Conservation (phyloP, 2,113 vertebrate species). For the Plecturocebus donacophilus region DNA sequence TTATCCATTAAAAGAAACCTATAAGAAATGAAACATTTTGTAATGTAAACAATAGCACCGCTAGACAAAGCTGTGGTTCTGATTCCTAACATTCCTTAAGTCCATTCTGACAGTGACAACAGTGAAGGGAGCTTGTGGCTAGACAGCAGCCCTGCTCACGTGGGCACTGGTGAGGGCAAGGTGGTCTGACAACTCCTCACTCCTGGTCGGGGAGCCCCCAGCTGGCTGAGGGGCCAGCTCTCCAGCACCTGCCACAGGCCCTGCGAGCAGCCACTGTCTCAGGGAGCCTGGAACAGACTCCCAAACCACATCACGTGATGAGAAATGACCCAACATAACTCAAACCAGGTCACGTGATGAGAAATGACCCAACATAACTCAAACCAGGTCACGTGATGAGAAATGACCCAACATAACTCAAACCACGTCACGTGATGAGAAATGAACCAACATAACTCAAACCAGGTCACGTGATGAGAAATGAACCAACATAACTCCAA, state of each 20-base stretch:
- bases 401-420: too few species aligned
- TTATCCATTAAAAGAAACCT: background rate
- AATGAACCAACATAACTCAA: too few species aligned
- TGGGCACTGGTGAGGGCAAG: background rate
- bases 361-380: too few species aligned
- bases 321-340: too few species aligned
- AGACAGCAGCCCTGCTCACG: background rate
- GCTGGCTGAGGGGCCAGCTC: background rate
- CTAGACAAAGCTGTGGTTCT: too few species aligned
- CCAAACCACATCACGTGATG: too few species aligned
- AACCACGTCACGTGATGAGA: too few species aligned
- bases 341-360: too few species aligned
- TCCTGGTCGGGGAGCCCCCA: background rate
- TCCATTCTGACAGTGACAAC: background rate
- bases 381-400: too few species aligned
- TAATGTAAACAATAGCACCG: background rate
- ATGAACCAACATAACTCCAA: too few species aligned
- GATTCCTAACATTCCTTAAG: background rate
- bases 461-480: too few species aligned
- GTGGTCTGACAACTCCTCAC: background rate
- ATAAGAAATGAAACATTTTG: background rate
- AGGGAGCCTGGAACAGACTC: rapidly evolving
- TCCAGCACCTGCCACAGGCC: background rate
- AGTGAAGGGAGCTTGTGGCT: background rate
- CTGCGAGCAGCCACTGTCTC: too few species aligned